Conservation (phyloP, 2,888 invertebrate species). For the Capitulum mitella region DNA sequence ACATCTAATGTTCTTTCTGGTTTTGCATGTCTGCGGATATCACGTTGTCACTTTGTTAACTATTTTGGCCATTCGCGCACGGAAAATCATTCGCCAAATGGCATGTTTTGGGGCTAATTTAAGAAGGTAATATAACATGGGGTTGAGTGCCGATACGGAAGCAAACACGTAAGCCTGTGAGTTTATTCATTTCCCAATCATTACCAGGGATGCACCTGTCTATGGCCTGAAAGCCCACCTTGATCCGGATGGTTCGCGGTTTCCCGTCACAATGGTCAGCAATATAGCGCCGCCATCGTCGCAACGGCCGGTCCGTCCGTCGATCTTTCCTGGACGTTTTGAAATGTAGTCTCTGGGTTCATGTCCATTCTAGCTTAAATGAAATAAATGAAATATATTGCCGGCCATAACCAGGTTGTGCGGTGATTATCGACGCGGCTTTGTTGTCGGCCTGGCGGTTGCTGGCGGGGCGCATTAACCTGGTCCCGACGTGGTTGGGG, state of each 20-base stretch:
- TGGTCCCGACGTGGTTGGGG: too few species aligned
- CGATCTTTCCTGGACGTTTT: not conserved
- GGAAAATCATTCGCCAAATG: too few species aligned
- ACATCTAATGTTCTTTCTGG: too few species aligned
- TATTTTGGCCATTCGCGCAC: too few species aligned
- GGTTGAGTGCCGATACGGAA: not conserved
- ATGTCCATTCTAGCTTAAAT: slow-evolving; percentile 2
- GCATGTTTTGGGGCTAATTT: too few species aligned
- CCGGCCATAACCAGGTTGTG: not conserved
- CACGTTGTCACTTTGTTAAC: too few species aligned
- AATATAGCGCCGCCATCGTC: not conserved
- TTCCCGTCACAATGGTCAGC: not conserved
- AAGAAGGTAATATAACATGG: not conserved
- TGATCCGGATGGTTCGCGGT: not conserved
- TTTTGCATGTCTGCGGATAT: too few species aligned
- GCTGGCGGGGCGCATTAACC: not conserved
- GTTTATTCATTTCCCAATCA: not conserved
- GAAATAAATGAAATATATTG: slow-evolving; percentile 17
- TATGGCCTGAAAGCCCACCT: not conserved
- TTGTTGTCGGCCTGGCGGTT: not conserved
- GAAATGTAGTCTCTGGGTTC: not conserved
- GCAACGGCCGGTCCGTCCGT: not conserved
- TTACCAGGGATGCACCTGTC: not conserved
- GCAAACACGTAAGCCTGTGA: not conserved
- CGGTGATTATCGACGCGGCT: not conserved